These are phyloP conservation scores for Thymelicus sylvestris DNA, from an alignment of 2,888 invertebrate species.

Conservation along the genomic window DNA sequence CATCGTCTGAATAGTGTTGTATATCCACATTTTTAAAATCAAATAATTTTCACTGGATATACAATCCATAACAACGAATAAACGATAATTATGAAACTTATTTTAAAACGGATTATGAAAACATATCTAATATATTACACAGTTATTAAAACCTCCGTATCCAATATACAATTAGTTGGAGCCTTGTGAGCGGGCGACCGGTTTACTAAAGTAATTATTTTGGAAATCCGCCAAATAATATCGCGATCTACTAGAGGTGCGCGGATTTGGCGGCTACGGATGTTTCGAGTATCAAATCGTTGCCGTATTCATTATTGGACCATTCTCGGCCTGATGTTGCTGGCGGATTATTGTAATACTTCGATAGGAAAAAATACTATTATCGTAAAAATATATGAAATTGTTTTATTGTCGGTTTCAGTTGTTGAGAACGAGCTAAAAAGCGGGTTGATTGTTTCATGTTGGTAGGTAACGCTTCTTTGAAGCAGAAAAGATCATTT, in stretches of 20 bases:
- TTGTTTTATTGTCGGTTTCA: no score
- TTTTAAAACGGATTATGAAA: background rate
- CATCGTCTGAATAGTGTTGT: no score
- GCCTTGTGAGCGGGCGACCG: conserved; percentile 52
- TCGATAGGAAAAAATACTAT: background rate
- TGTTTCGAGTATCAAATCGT: conserved; percentile 20
- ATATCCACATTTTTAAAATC: no score
- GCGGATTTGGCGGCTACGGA: conserved; percentile 61
- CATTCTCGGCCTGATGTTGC: background rate
- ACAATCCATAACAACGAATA: no score
- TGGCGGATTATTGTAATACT: conserved; percentile 5
- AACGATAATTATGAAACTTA: background rate
- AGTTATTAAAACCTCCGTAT: conserved; percentile 48
- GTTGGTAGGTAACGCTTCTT: no score
- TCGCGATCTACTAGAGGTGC: conserved; percentile 60
- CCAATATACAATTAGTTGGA: conserved; percentile 42
- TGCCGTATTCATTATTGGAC: conserved; percentile 31
- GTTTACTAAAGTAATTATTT: conserved; percentile 81
- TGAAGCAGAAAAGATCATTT: no score
- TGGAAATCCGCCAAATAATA: conserved; percentile 77
- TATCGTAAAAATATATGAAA: no score
- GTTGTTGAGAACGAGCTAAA: no score
- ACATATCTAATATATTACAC: background rate
- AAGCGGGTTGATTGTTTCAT: no score
- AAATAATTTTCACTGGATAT: no score